Evolutionary conservation across 1,140 invertebrate genomes (phyloP).

Genomic region (Aphelenchoides besseyi): DNA sequence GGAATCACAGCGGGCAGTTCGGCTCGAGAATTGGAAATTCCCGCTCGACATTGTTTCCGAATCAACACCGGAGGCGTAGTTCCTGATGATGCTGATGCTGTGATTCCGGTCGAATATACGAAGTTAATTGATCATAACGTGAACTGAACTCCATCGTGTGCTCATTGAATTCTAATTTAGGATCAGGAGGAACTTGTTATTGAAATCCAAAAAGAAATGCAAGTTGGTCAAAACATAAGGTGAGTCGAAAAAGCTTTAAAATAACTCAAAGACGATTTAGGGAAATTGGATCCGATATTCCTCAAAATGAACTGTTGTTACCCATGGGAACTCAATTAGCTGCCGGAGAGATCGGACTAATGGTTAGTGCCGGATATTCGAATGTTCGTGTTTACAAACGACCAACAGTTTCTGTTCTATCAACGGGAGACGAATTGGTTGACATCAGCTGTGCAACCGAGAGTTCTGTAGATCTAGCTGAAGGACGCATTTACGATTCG

Average conservation of each 20-base stretch:
- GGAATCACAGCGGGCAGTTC: conserved; percentile 25
- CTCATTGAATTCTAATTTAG: conserved; percentile 26
- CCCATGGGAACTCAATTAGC: conserved; percentile 22
- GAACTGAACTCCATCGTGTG: neutral
- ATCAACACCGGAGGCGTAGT: conserved; percentile 46
- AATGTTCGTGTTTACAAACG: conserved; percentile 31
- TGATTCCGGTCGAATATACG: conserved; percentile 49
- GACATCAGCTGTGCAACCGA: conserved; percentile 22
- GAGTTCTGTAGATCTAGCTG: neutral
- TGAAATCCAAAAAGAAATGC: conserved; percentile 31
- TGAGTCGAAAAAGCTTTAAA: neutral
- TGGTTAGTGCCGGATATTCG: conserved; percentile 26
- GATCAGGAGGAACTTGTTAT: conserved; percentile 39
- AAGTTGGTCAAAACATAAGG: conserved; percentile 42
- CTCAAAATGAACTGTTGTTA: conserved; percentile 36
- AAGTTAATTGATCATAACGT: conserved; percentile 40
- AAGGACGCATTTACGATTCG: conserved; percentile 34
- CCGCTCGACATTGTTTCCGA: conserved; percentile 41
- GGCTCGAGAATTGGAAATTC: neutral
- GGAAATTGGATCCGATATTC: conserved; percentile 44
- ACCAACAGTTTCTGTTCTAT: conserved; percentile 40
- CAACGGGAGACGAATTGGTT: conserved; percentile 48
- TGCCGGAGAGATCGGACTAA: conserved; percentile 38
- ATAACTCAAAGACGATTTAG: conserved; percentile 21
- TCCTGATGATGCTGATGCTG: conserved; percentile 48